Evolutionary conservation across 2,888 invertebrate genomes (phyloP), one percentile per base, ranked within the genome.

Genomic region (Leptinotarsa juncta): DNA sequence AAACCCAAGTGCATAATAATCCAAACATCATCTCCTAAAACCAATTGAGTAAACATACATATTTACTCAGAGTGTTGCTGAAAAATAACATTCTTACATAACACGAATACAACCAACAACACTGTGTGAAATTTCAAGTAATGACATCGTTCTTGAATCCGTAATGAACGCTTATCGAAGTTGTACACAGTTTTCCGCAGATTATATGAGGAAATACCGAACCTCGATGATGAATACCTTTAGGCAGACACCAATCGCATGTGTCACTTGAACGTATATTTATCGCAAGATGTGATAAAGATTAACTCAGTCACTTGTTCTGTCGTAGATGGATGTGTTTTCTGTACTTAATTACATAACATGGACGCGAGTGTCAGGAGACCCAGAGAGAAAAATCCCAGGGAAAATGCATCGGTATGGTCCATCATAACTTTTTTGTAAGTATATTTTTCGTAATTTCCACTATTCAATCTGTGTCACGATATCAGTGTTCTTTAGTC

Each of bases 341-440:
- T 51, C 55, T 32, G 12, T 18, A 20, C 32, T 18, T 5, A 20
- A 32, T 20, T 50, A 20, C 53, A 20, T 23, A 65, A 73, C 15
- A 90, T 90, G 91, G 91, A 91, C 83, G 89, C 89, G 0, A 89
- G 89, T 0, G 89, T 89, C 78, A 89, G 91, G 84, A 88, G 84
- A 12, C 88, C 88, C 75, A 86, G 89, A 81, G 86, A 90, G 81
- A 86, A 88, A 81, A 93, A 94, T 88, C 94, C 94, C 4, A 89
- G 91, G 76, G 90, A 92, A 82, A 90, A 83, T 4, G 92, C 93
- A 3, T 93, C 91, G 84, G 81, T 89, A 26, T 81, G 94, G 48
- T 93, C 94, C 7, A 89, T 91, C 78, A 87, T 92, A 82, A 90
- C 91, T 20, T 60, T 60, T 60, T 91, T 92, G 94, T 95, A 87